A percentile compares a stretch with the other conserved stretches of the same genome.
Evolutionary conservation across 2,113 vertebrate genomes (phyloP).

Genomic region (Oreotrochilus melanogaster): DNA sequence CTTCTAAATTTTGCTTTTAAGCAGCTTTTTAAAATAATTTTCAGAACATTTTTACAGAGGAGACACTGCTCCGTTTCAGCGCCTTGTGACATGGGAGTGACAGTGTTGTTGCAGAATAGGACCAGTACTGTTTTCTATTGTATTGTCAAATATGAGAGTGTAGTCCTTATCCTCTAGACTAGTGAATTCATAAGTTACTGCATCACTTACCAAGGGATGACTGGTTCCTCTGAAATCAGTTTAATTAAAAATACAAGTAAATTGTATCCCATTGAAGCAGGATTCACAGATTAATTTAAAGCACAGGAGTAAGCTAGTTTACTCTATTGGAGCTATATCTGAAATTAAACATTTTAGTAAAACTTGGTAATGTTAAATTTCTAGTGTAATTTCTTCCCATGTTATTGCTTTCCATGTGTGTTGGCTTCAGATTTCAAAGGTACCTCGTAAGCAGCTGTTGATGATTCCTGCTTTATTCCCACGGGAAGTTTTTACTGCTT

Average conservation of each 20-base stretch:
- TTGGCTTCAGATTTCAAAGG: neutral
- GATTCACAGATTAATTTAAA: neutral
- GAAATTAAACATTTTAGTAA: neutral
- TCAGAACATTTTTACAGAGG: neutral
- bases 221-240: neutral
- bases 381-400: neutral
- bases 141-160: neutral
- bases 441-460: neutral
- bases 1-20: neutral
- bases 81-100: neutral
- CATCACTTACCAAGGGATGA: neutral
- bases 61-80: neutral
- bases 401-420: neutral
- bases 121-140: neutral
- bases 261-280: neutral
- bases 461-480: neutral
- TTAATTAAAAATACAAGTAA: neutral
- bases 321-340: neutral
- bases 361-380: neutral
- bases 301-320: neutral
- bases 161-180: neutral
- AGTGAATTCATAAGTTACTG: neutral
- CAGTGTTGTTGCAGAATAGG: neutral
- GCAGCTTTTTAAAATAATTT: neutral
- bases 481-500: neutral